phyloP scores from a whole-genome alignment of 1,140 invertebrate genomes.

The Papilio polyxenes region DNA sequence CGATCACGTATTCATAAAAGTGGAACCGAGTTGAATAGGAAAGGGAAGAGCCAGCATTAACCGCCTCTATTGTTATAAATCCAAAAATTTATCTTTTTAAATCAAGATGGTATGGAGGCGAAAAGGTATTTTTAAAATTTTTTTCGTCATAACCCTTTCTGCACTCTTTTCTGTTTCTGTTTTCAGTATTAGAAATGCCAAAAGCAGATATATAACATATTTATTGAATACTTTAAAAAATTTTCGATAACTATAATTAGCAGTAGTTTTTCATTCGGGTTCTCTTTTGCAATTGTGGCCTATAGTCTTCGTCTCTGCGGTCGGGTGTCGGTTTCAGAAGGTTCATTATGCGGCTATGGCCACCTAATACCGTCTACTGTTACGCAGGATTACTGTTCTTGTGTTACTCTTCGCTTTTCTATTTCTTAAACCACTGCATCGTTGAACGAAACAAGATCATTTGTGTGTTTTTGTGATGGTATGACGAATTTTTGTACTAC shows the following conservation, averaged over 20 bases:
- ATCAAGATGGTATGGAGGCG: background rate
- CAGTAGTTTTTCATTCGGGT: background rate
- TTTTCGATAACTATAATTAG: background rate
- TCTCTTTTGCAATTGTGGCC: background rate
- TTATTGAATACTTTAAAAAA: background rate
- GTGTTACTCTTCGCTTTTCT: background rate
- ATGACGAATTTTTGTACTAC: too few relatives aligned
- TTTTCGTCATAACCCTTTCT: background rate
- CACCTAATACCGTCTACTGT: slow-evolving; percentile 1
- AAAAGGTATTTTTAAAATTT: background rate
- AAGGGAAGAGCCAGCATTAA: background rate
- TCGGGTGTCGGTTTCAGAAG: background rate
- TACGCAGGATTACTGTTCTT: slow-evolving; percentile 16
- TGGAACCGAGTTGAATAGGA: background rate
- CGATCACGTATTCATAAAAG: slow-evolving; percentile 17
- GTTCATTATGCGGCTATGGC: slow-evolving; percentile 3
- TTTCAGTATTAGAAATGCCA: too few relatives aligned
- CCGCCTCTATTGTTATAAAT: background rate
- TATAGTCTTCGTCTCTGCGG: background rate
- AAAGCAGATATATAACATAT: background rate
- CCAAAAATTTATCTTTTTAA: background rate
- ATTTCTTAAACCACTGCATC: background rate
- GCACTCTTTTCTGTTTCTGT: too few relatives aligned
- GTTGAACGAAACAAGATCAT: background rate
- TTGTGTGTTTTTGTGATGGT: background rate